Conservation (phyloP, 1,140 invertebrate species). For the Drosophila bocki region DNA sequence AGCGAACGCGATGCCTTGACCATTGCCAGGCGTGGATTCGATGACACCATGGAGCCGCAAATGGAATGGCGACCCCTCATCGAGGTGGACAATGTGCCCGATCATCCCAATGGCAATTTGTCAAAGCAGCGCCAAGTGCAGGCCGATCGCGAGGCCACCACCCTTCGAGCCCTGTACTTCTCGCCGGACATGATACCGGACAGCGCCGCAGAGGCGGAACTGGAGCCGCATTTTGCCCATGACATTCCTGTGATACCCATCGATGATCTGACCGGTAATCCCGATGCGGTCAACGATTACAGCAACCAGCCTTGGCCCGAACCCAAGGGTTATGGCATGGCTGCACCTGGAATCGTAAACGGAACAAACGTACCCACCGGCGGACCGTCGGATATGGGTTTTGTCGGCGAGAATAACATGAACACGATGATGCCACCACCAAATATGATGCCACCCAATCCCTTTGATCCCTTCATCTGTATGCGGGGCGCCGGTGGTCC, state of each 20-base stretch:
- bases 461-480: slow-evolving; percentile 67
- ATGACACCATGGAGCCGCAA: slow-evolving; percentile 92
- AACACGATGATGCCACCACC: slow-evolving; percentile 11
- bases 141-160: slow-evolving; percentile 92
- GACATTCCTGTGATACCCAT: slow-evolving; percentile 94
- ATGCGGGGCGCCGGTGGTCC: slow-evolving; percentile 7
- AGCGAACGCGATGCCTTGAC: slow-evolving; percentile 93
- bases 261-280: slow-evolving; percentile 93
- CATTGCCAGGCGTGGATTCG: slow-evolving; percentile 90
- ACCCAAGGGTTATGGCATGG: slow-evolving; percentile 88
- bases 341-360: slow-evolving; percentile 47
- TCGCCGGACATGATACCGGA: slow-evolving; percentile 94
- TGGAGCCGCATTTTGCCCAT: slow-evolving; percentile 90
- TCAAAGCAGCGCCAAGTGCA: slow-evolving; percentile 95
- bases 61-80: slow-evolving; percentile 90
- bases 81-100: slow-evolving; percentile 88
- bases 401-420: slow-evolving; percentile 31
- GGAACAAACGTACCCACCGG: not conserved
- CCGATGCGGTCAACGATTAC: slow-evolving; percentile 92
- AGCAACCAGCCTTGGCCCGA: slow-evolving; percentile 92
- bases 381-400: slow-evolving; percentile 34
- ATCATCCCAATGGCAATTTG: slow-evolving; percentile 89
- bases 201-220: slow-evolving; percentile 93
- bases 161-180: slow-evolving; percentile 94
- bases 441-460: slow-evolving; percentile 85